A percentile compares a stretch with the other conserved stretches of the same genome.
These are phyloP conservation scores for Sciurus vulgaris DNA, from an alignment of 2,797 vertebrate genomes.

Conservation along the genomic window DNA sequence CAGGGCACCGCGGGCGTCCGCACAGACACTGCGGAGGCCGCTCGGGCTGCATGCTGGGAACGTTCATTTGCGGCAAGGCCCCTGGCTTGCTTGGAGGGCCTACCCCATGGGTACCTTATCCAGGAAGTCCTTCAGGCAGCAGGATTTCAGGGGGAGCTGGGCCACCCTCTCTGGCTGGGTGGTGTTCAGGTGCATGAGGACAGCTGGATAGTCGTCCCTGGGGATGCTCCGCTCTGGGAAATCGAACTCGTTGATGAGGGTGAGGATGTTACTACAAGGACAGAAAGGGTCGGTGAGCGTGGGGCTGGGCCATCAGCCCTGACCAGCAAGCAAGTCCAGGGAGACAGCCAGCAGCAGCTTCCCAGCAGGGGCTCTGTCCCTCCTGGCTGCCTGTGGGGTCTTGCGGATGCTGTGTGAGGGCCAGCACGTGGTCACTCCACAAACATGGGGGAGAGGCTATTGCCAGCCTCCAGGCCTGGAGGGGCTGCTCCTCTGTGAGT, in stretches of 20 bases:
- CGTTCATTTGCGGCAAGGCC: background rate
- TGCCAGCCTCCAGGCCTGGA: background rate
- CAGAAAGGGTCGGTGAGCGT: background rate
- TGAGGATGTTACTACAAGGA: slow-evolving; percentile 91
- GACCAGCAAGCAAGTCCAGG: background rate
- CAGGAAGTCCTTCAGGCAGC: slow-evolving; percentile 91
- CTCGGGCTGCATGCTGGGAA: no score
- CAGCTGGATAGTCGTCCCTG: slow-evolving; percentile 87
- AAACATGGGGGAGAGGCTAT: no score
- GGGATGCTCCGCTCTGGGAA: slow-evolving; percentile 91
- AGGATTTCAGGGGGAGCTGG: slow-evolving; percentile 87
- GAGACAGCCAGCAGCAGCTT: background rate
- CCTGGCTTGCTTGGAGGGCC: background rate
- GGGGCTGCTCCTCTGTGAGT: background rate
- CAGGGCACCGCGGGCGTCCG: background rate
- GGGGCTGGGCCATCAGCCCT: no score
- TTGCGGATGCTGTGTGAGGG: background rate
- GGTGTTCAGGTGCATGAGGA: slow-evolving; percentile 87
- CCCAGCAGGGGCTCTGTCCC: background rate
- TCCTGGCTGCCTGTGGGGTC: background rate
- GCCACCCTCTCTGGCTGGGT: slow-evolving; percentile 84
- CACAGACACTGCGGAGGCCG: no score
- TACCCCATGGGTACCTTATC: slow-evolving; percentile 89
- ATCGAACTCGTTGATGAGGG: slow-evolving; percentile 91
- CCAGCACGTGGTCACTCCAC: no score